Evolutionary conservation across 2,888 invertebrate species (phyloP).

Genomic region (Acheta domesticus): DNA sequence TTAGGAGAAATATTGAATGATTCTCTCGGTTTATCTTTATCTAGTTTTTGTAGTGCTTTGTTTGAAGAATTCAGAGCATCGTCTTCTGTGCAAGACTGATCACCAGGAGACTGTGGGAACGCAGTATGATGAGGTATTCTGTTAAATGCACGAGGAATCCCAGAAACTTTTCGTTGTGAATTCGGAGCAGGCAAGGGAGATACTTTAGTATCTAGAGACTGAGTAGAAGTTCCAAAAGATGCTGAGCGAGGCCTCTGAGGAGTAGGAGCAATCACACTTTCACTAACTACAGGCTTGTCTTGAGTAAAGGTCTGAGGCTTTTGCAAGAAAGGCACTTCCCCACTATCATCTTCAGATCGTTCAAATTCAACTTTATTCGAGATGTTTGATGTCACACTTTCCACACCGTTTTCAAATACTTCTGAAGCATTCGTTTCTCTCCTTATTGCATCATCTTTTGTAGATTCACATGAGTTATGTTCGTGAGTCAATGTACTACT

Average conservation of each 20-base stretch:
- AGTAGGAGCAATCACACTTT: conserved; percentile 38
- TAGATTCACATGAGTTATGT: not conserved
- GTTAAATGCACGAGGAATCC: no score
- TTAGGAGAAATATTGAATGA: no score
- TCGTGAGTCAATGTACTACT: not conserved
- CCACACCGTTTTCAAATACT: not conserved
- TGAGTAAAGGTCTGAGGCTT: conserved; percentile 38
- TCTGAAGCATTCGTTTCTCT: not conserved
- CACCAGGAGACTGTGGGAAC: no score
- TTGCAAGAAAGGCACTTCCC: not conserved
- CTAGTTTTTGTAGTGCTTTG: no score
- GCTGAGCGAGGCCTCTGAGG: conserved; percentile 35
- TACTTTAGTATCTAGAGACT: no score
- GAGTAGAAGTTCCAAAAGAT: no score
- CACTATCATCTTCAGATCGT: not conserved
- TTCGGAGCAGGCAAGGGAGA: no score
- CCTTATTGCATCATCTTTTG: not conserved
- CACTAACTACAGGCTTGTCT: conserved; percentile 37
- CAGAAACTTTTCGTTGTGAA: no score
- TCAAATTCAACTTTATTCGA: not conserved
- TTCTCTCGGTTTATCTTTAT: no score
- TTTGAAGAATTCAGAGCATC: no score
- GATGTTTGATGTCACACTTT: not conserved
- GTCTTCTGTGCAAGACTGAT: no score
- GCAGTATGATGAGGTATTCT: no score